These are phyloP conservation scores for Cynoglossus semilaevis DNA, from an alignment of 2,113 vertebrate genomes.

Conservation along the genomic window DNA sequence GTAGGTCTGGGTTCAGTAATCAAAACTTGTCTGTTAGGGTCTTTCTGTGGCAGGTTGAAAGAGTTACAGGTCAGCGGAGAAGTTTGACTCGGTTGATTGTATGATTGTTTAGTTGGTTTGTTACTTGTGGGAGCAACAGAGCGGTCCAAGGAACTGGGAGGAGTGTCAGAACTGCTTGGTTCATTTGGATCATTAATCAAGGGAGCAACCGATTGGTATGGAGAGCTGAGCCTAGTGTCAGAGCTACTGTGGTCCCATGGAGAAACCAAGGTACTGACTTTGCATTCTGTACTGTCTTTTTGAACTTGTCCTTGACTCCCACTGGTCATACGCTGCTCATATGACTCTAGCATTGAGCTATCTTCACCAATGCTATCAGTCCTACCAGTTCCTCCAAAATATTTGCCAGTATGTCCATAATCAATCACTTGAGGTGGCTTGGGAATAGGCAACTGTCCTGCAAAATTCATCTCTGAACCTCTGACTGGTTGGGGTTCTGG, in stretches of 20 bases:
- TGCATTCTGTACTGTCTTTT: constrained; percentile 49
- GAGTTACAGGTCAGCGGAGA: background rate
- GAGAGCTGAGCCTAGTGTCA: background rate
- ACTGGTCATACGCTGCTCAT: background rate
- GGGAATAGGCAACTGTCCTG: constrained; percentile 45
- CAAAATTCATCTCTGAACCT: constrained; percentile 2
- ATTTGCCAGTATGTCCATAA: constrained; percentile 91
- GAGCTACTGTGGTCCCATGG: constrained; percentile 1
- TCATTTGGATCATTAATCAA: fast-evolving
- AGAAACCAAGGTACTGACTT: constrained; percentile 30
- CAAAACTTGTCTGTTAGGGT: constrained; percentile 19
- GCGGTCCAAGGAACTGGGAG: background rate
- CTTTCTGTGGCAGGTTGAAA: constrained; percentile 35
- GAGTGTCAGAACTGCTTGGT: background rate
- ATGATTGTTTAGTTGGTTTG: fast-evolving
- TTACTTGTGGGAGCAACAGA: background rate
- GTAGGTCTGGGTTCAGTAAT: constrained; percentile 32
- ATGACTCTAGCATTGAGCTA: background rate
- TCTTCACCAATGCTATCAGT: background rate
- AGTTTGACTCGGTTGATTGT: background rate
- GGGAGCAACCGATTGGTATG: background rate
- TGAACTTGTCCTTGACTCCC: constrained; percentile 47
- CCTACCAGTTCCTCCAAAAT: constrained; percentile 59
- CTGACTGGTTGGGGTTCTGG: constrained; percentile 16
- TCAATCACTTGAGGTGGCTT: constrained; percentile 87